Conservation (phyloP, 2,888 invertebrate genomes). For the Drosophila multiciliata region DNA sequence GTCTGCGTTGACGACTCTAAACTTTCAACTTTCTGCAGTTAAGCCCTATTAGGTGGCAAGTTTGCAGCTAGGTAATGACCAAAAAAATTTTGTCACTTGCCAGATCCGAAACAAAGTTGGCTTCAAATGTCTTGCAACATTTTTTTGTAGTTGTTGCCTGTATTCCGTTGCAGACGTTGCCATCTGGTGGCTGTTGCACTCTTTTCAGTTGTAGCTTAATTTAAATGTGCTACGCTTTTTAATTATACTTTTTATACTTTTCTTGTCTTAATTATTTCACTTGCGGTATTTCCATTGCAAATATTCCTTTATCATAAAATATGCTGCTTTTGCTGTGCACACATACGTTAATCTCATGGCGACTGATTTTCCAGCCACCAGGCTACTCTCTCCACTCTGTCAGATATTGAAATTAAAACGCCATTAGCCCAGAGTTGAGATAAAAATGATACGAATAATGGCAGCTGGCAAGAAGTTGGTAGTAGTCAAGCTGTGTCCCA, state of each 20-base stretch:
- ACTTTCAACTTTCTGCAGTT: conserved; percentile 53
- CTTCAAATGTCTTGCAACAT: conserved; percentile 29
- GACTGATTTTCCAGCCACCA: conserved; percentile 13
- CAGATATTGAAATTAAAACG: conserved; percentile 65
- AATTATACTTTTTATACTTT: conserved; percentile 33
- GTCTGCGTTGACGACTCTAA: conserved; percentile 18
- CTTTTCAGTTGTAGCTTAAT: conserved; percentile 34
- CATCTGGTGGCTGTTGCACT: conserved; percentile 9
- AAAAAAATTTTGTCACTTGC: conserved; percentile 23
- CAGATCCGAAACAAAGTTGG: conserved; percentile 38
- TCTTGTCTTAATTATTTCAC: conserved; percentile 41
- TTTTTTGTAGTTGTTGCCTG: background rate
- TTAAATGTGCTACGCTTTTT: conserved; percentile 33
- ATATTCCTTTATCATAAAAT: conserved; percentile 37
- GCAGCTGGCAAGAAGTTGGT: conserved; percentile 6
- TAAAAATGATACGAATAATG: conserved; percentile 48
- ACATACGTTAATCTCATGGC: conserved; percentile 14
- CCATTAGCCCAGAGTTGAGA: conserved; percentile 62
- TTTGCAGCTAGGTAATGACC: conserved; percentile 38
- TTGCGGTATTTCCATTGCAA: conserved; percentile 38
- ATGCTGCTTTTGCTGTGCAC: conserved; percentile 15
- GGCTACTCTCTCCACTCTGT: conserved; percentile 3
- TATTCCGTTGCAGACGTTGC: conserved; percentile 18
- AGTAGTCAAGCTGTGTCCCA: conserved; percentile 4
- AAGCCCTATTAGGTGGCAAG: conserved; percentile 46